Conservation (phyloP, 2,797 vertebrate genomes). For the Spheniscus humboldti region DNA sequence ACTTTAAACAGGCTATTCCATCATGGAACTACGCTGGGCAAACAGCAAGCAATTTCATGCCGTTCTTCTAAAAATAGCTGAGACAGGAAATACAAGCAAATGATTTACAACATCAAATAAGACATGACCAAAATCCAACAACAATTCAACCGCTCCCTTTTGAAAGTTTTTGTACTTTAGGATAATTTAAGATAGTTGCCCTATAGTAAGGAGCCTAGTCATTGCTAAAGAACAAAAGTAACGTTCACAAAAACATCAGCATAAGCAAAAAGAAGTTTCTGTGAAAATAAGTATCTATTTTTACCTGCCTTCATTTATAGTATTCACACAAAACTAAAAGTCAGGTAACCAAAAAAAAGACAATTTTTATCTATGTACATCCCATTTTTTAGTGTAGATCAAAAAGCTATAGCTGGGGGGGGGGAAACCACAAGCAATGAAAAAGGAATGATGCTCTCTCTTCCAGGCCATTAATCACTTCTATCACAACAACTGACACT, state of each 20-base stretch:
- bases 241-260: background rate
- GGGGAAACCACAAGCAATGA: background rate
- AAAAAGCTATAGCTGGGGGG: background rate
- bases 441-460: background rate
- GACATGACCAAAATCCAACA: background rate
- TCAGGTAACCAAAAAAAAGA: fast-evolving
- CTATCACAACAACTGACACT: background rate
- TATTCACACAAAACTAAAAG: background rate
- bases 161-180: background rate
- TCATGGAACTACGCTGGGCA: background rate
- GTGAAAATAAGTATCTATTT: background rate
- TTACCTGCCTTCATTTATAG: background rate
- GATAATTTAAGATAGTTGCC: background rate
- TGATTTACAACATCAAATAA: constrained; percentile 1
- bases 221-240: background rate
- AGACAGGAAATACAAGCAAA: constrained; percentile 41
- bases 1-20: constrained; percentile 5
- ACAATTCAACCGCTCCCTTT: background rate
- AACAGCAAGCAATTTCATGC: background rate
- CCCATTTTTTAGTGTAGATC: background rate
- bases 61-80: background rate
- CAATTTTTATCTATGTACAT: background rate
- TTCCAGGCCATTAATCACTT: background rate
- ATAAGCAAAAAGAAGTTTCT: background rate
- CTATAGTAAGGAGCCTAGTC: background rate